Evolutionary conservation across 2,113 vertebrate genomes (phyloP), one percentile per base, ranked within the genome.

Genomic region (Agapornis roseicollis): DNA sequence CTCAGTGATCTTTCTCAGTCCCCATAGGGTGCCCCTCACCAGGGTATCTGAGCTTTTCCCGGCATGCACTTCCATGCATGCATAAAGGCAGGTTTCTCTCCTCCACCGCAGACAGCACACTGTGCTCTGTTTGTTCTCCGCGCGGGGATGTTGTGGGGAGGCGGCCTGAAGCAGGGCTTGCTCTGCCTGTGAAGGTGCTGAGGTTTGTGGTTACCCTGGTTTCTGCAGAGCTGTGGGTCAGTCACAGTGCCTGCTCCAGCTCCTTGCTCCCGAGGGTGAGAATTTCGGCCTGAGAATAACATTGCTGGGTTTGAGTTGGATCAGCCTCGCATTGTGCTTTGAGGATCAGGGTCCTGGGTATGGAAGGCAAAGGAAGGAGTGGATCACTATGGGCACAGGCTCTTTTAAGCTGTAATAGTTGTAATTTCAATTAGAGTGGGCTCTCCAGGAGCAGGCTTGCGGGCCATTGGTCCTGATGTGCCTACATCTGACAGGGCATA

Each of bases 21-120:
- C 93, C 94, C 29, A 17, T 78, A 90, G 94, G 93, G 91, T 91
- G 94, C 93, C 96, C 89, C 94, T 95, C 85, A 70, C 71, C 46
- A 49, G 85, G 79, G 89, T 83, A 66, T 91, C 74, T 10, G 81
- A 93, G 89, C 87, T 42, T 41, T 83, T 96, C 95, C 96, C 85
- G 0, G 87, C 85, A 89, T 95, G 94, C 94, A 73, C 49, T 72
- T 65, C 13, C 56, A 58, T 88, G 93, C 89, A 77, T 85, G 39
- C 78, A 85, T 82, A 76, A 87, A 82, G 85, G 78, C 85, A 85
- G 94, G 89, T 85, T 94, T 94, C 86, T 79, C 78, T 91, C 41
- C 46, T 82, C 44, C 49, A 4, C 65, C 0, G 8, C 60, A 69
- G 86, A 47, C 61, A 66, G 84, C 56, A 88, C 53, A 27, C 80